Evolutionary conservation across 2,797 vertebrate species (phyloP), one percentile per base, ranked within the genome.

Genomic region (Enteromius viviparus): DNA sequence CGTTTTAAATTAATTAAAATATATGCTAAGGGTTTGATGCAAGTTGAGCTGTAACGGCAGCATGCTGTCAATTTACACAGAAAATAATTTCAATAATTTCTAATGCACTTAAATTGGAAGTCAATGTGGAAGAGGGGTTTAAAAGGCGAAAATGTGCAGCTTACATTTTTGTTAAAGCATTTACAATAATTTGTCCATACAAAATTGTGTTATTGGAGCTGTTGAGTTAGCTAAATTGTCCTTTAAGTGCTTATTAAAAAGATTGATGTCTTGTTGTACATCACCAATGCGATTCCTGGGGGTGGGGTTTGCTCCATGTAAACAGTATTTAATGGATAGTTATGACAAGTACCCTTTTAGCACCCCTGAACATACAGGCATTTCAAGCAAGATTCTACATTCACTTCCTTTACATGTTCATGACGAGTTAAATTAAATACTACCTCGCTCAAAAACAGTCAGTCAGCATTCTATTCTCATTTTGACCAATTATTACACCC

Each of bases 121-220:
- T 34, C 47, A 51, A 34, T 51, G 9, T 4, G 17, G 19, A 72
- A 72, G 14, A n/a, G 19, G 29, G 11, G 11, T 74, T 74, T 55
- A 74, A 53, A 74, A 74, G 71, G 11, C 3, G 0, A 74, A 74
- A 74, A 34, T 17, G 34, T 53, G 47, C 47, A 34, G 5, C 47
- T 32, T 21, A 34, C 19, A 37, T 37, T 74, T 74, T 55, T 34
- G 5, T n/a, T 74, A 74, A 74, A 37, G 49, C 49, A 23, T n/a
- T 75, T 37, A 37, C 6, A 75, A 4, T 37, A 55, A 55, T 23
- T n/a, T 6, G 23, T 23, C 32, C 32, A 75, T 15, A 4, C 32
- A 55, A 75, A 53, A 55, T 37, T 15, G 29, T 75, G 51, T 37
- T 75, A 37, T 75, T 55, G 55, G 72, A 75, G 51, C 21, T 4